These are phyloP conservation scores for Macaria liturata DNA, from an alignment of 2,888 invertebrate species.

Conservation along the genomic window DNA sequence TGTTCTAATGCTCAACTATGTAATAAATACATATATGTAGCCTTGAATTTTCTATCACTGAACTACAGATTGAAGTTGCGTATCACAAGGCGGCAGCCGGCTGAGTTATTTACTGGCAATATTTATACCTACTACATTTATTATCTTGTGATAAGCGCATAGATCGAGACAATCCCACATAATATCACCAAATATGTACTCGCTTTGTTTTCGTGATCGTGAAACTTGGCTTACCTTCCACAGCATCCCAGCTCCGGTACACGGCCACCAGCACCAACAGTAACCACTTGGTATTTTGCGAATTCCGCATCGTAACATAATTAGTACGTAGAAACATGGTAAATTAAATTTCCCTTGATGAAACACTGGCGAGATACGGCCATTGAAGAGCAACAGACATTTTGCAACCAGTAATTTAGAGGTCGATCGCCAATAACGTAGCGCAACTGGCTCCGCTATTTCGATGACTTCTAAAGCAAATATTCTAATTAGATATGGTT, in stretches of 20 bases:
- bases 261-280: conserved; percentile 59
- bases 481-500: too few species aligned
- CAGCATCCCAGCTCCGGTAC: conserved; percentile 54
- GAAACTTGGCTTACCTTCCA: conserved; percentile 58
- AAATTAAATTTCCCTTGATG: conserved; percentile 52
- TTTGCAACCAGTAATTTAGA: conserved; percentile 29
- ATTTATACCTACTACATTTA: not conserved
- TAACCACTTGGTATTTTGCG: conserved; percentile 61
- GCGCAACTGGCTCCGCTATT: conserved; percentile 4
- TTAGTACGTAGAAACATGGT: conserved; percentile 56
- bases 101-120: too few species aligned
- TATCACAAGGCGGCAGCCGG: too few species aligned
- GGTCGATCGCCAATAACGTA: conserved; percentile 3
- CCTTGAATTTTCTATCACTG: conserved; percentile 8
- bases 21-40: not conserved
- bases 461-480: conserved; percentile 3
- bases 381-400: conserved; percentile 66
- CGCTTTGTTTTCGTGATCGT: not conserved
- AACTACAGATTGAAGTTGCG: not conserved
- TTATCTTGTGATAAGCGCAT: not conserved
- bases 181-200: not conserved
- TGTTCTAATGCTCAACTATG: too few species aligned
- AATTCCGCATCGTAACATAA: conserved; percentile 63
- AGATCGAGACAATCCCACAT: not conserved
- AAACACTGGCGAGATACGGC: conserved; percentile 65